A percentile compares a stretch with the other conserved stretches of the same genome.
Conservation (phyloP, 2,797 vertebrate species). For the Telmatherina bonti region DNA sequence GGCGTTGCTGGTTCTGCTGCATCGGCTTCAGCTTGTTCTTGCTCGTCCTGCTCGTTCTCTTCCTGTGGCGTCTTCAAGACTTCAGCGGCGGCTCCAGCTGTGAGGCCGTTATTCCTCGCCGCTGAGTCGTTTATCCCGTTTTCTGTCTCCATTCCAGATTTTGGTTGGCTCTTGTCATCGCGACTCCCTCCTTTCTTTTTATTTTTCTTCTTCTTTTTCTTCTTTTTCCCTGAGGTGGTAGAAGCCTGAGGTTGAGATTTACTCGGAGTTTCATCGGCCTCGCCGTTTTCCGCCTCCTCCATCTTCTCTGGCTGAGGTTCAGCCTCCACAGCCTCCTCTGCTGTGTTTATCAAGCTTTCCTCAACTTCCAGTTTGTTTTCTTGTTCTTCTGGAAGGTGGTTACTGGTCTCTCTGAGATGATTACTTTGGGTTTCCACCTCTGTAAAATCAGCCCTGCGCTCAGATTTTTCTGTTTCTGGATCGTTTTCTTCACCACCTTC, state of each 20-base stretch:
- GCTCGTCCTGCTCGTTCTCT: constrained; percentile 26
- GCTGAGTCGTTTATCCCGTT: not conserved
- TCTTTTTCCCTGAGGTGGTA: constrained; percentile 74
- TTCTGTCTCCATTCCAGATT: constrained; percentile 26
- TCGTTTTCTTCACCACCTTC: constrained; percentile 35
- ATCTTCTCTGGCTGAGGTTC: constrained; percentile 36
- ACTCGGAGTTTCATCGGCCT: constrained; percentile 34
- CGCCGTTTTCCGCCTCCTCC: constrained; percentile 22
- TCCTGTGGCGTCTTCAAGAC: constrained; percentile 16
- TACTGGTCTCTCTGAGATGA: not conserved
- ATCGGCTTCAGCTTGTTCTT: no score
- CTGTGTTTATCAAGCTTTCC: constrained; percentile 6
- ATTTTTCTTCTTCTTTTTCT: constrained; percentile 77
- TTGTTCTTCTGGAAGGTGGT: constrained; percentile 1
- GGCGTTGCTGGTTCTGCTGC: constrained; percentile 12
- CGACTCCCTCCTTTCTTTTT: constrained; percentile 71
- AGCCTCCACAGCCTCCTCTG: no score
- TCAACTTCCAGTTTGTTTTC: constrained; percentile 14
- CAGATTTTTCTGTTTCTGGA: constrained; percentile 22
- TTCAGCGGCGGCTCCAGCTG: constrained; percentile 19
- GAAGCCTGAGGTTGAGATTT: constrained; percentile 49
- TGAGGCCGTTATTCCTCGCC: not conserved
- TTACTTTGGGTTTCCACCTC: constrained; percentile 29
- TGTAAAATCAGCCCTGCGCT: constrained; percentile 8
- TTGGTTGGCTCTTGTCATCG: constrained; percentile 48